A percentile compares a stretch with the other conserved stretches of the same genome.
Evolutionary conservation across 1,140 invertebrate genomes (phyloP).

Genomic region (Heliconius melpomene): DNA sequence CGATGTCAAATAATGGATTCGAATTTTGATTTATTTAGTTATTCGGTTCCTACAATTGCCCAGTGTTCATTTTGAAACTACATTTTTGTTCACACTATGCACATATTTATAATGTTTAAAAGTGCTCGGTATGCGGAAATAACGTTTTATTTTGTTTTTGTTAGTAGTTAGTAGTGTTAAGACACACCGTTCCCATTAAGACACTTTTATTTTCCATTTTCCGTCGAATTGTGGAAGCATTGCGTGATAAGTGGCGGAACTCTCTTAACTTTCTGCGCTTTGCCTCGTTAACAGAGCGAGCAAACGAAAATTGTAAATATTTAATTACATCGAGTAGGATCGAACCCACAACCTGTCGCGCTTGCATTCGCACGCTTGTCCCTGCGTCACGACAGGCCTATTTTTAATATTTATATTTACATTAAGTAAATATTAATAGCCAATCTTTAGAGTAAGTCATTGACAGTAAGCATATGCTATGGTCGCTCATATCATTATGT

Average conservation of each 20-base stretch:
- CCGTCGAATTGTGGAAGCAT: no score
- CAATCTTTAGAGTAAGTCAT: background rate
- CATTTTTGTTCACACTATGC: background rate
- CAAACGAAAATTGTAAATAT: no score
- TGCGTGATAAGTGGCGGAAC: no score
- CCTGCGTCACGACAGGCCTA: no score
- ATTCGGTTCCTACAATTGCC: background rate
- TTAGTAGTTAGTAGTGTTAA: no score
- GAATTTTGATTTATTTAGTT: background rate
- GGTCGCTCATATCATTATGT: constrained; percentile 5
- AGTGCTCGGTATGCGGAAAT: background rate
- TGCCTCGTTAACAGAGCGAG: no score
- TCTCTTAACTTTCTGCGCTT: no score
- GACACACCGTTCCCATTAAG: no score
- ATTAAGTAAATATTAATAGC: background rate
- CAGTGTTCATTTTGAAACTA: background rate
- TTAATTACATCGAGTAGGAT: no score
- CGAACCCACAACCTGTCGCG: no score
- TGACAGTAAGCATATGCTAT: background rate
- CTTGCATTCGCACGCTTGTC: no score
- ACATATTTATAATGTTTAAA: background rate
- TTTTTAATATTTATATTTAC: background rate
- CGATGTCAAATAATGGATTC: background rate
- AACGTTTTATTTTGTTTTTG: background rate
- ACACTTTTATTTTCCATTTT: no score